phyloP scores from a whole-genome alignment of 2,888 invertebrate genomes.

The Atethmia centrago region DNA sequence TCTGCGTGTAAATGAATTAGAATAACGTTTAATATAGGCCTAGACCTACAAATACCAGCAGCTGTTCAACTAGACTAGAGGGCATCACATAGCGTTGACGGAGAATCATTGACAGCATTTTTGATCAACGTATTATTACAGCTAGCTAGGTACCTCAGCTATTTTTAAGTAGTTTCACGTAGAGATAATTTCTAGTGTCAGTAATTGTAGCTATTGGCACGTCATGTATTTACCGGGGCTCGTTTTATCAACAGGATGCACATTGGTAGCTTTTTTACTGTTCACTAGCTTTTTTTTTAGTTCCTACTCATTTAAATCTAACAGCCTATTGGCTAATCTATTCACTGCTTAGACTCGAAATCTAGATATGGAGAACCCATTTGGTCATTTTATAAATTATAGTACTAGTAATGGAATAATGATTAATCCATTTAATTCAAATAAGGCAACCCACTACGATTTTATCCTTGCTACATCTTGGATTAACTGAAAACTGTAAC shows the following conservation, averaged over 20 bases:
- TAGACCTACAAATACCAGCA: neutral
- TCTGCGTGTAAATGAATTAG: neutral
- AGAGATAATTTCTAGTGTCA: slow-evolving; percentile 39
- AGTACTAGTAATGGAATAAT: neutral
- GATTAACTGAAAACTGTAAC: slow-evolving; percentile 10
- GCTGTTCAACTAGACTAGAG: neutral
- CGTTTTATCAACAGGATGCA: slow-evolving; percentile 12
- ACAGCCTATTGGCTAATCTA: neutral
- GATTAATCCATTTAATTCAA: neutral
- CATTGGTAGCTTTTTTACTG: neutral
- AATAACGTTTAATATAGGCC: neutral
- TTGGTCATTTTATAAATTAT: neutral
- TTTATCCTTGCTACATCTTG: neutral
- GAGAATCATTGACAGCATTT: slow-evolving; percentile 15
- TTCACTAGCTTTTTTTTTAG: neutral
- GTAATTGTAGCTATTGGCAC: slow-evolving; percentile 34
- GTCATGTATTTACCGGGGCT: neutral
- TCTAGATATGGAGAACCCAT: neutral
- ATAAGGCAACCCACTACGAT: neutral
- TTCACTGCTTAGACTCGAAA: neutral
- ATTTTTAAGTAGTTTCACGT: neutral
- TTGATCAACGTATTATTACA: slow-evolving; percentile 7
- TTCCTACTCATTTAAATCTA: neutral
- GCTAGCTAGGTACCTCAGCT: neutral
- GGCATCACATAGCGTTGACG: neutral